A percentile compares a stretch with the other conserved stretches of the same genome.
phyloP scores from a whole-genome alignment of 2,113 vertebrate species.

The Sigmodon hispidus region DNA sequence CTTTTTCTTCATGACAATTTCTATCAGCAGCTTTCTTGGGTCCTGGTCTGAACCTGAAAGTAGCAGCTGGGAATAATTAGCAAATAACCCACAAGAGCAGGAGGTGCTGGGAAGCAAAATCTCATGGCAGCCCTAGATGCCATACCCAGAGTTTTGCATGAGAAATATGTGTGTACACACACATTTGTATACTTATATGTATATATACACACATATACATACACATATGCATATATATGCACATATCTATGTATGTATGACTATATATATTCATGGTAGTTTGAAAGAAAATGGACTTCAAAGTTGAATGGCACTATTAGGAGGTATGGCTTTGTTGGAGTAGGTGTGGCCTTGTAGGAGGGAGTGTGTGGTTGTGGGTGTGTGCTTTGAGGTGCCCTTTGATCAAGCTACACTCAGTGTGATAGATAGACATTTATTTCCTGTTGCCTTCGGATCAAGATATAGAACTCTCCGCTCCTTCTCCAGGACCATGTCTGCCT shows the following conservation, averaged over 20 bases:
- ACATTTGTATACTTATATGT: rapidly evolving
- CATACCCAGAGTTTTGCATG: not conserved
- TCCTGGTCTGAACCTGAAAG: not conserved
- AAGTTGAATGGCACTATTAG: not conserved
- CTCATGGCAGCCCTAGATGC: not conserved
- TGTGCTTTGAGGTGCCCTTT: not conserved
- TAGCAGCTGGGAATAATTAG: not conserved
- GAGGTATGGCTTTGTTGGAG: too few species aligned
- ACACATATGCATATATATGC: not conserved
- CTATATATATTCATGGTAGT: not conserved
- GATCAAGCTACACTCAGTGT: not conserved
- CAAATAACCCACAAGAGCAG: rapidly evolving
- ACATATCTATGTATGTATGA: not conserved
- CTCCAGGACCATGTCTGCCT: not conserved
- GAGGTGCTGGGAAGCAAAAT: not conserved
- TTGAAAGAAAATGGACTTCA: not conserved
- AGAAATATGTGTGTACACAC: not conserved
- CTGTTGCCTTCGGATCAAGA: not conserved
- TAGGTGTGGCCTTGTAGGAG: not conserved
- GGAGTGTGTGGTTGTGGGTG: not conserved
- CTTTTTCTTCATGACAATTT: not conserved
- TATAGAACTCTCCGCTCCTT: not conserved
- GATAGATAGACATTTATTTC: not conserved
- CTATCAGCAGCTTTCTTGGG: not conserved
- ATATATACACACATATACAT: rapidly evolving